phyloP scores from a whole-genome alignment of 2,888 invertebrate genomes.

The Limnephilus lunatus region DNA sequence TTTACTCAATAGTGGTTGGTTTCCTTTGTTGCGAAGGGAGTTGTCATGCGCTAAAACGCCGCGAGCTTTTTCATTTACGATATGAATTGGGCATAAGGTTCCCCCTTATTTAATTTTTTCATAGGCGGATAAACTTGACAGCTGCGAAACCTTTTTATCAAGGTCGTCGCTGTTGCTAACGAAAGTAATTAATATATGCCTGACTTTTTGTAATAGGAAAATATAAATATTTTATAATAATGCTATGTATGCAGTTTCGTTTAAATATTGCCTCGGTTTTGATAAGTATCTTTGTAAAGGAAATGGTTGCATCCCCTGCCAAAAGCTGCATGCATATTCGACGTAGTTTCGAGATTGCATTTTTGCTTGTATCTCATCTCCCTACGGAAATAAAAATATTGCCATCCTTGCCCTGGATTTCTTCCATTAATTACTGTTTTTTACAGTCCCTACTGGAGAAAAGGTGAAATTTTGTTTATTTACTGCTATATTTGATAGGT shows the following conservation, averaged over 20 bases:
- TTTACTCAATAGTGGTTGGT: not conserved
- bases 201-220: not conserved
- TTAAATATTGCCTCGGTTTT: not conserved
- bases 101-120: not conserved
- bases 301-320: no score
- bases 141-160: not conserved
- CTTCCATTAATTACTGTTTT: no score
- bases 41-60: not conserved
- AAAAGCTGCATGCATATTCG: no score
- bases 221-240: not conserved
- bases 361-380: no score
- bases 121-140: not conserved
- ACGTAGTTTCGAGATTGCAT: no score
- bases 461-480: no score
- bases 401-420: no score
- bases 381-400: no score
- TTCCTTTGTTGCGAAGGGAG: not conserved
- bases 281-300: not conserved
- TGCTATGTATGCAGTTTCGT: not conserved
- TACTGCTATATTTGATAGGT: no score
- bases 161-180: not conserved
- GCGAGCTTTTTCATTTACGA: not conserved
- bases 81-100: not conserved
- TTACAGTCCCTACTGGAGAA: no score
- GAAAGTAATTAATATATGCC: not conserved